phyloP scores from a whole-genome alignment of 2,113 vertebrate genomes.

The Enhydra lutris region DNA sequence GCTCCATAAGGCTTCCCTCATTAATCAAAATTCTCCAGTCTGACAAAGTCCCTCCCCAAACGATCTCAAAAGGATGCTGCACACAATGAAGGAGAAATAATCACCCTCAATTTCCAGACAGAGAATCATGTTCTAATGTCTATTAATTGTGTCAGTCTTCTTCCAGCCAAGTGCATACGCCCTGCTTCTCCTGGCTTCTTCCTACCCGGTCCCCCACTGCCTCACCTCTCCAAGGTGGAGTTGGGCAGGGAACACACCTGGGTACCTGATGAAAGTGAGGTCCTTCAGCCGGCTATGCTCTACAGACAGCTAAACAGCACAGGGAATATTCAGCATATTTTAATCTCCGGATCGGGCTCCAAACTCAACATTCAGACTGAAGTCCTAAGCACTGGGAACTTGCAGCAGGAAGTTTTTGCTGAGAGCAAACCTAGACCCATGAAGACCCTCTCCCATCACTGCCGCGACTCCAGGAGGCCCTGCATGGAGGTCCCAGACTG shows the following conservation, averaged over 20 bases:
- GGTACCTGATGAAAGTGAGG: neutral
- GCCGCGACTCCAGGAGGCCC: neutral
- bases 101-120: constrained; percentile 13
- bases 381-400: neutral
- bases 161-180: neutral
- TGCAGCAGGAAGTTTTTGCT: neutral
- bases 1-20: neutral
- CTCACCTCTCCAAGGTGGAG: neutral
- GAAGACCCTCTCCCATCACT: neutral
- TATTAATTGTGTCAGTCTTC: constrained; percentile 7
- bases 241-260: neutral
- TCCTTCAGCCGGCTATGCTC: neutral
- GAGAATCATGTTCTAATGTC: neutral
- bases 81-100: constrained; percentile 55
- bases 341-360: neutral
- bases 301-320: neutral
- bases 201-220: too few relatives aligned
- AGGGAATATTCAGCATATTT: neutral
- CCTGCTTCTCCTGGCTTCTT: neutral
- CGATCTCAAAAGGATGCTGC: constrained; percentile 24
- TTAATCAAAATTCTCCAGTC: constrained; percentile 46
- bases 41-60: constrained; percentile 44
- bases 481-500: neutral
- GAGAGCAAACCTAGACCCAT: neutral
- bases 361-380: constrained; percentile 16